Base-by-base conservation (phyloP, 2,113 vertebrate genomes). In the Podilymbus podiceps region DNA sequence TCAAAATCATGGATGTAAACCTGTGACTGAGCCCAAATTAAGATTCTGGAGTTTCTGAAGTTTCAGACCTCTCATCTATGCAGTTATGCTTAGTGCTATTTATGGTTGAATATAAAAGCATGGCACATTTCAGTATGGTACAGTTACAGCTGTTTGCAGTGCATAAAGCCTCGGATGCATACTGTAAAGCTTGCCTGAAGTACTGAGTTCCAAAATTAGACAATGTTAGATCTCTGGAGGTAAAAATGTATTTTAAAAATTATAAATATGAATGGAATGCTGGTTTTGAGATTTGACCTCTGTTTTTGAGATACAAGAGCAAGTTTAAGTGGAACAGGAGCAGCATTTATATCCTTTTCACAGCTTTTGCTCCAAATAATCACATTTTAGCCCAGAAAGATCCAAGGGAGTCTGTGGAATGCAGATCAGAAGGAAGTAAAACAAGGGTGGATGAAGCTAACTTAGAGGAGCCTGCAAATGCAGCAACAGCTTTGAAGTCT, bases 401-500 rank as follows among this genome's bases (percentile, higher is more conserved):
- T 90, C 68, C 52, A 71, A 90, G 40, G 44, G 25, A 86, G 33
- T 35, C 30, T 74, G 52, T 74, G 92, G 79, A 93, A 88, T 76
- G 85, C 8, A 14, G 83, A 86, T 84, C 80, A 85, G 62, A 96
- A 64, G n/a, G 83, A 89, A 89, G 23, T 44, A 77, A 93, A 85
- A 69, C 47, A 91, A 80, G 76, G 60, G 52, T 63, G 52, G 55
- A 63, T 86, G 60, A 82, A 68, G 46, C 67, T 82, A 86, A 67
- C 38, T 85, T 89, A 71, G 71, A 90, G 40, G n/a, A 90, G 72
- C 59, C 59, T 84, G 49, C 60, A 92, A 94, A 78, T 72, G 33
- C 64, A 90, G 85, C 44, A 88, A 42, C 40, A 81, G 52, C 94
- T 95, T 96, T 95, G 90, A 95, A 93, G 86, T 90, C 15, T 71